phyloP scores from a whole-genome alignment of 2,113 vertebrate genomes.

The Tragelaphus strepsiceros region DNA sequence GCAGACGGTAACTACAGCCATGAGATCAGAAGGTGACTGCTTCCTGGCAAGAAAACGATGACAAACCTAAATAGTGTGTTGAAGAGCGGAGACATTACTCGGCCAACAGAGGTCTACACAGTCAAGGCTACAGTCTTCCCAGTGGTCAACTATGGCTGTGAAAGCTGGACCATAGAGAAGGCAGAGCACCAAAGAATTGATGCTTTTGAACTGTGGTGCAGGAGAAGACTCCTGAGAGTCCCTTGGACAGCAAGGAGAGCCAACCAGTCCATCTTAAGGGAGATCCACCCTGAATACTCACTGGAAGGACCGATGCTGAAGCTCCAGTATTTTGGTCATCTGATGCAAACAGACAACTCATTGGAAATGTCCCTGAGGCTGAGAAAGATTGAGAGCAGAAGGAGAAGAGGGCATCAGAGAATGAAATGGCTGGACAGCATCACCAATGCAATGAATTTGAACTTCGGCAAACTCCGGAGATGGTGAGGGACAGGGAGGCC shows the following conservation, averaged over 20 bases:
- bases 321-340: not conserved
- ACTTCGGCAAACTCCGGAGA: not conserved
- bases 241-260: not conserved
- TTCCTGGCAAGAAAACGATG: not conserved
- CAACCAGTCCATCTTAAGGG: not conserved
- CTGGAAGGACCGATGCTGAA: not conserved
- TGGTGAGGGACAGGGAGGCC: not conserved
- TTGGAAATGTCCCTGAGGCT: not conserved
- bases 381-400: not conserved
- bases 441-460: fast-evolving
- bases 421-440: not conserved
- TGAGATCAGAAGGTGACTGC: not conserved
- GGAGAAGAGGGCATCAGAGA: not conserved
- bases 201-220: not conserved
- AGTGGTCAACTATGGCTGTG: not conserved
- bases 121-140: not conserved
- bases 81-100: not conserved
- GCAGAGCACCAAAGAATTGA: not conserved
- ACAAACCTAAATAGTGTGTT: not conserved
- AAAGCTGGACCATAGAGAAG: not conserved
- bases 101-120: not conserved
- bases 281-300: not conserved
- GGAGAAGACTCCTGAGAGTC: not conserved
- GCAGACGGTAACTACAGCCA: not conserved
- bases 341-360: not conserved